Evolutionary conservation across 2,888 invertebrate genomes (phyloP).

Genomic region (Agonopterix subpropinquella): DNA sequence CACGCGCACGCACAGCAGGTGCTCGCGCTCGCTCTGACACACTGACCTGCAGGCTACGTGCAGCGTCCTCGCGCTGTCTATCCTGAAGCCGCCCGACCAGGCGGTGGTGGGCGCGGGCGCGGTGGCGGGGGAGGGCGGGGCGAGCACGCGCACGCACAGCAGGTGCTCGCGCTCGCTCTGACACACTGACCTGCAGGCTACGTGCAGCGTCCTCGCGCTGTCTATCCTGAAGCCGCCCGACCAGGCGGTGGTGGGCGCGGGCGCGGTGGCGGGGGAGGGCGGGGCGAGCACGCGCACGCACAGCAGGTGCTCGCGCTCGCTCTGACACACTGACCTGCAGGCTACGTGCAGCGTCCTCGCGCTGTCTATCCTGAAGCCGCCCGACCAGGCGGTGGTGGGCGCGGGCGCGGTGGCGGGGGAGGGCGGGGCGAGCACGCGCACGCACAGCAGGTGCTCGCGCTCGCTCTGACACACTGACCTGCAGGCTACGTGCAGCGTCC

Average conservation of each 20-base stretch:
- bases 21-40: conserved; percentile 90
- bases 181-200: conserved; percentile 88
- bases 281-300: conserved; percentile 87
- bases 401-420: conserved; percentile 41
- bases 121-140: conserved; percentile 49
- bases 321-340: conserved; percentile 88
- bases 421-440: conserved; percentile 80
- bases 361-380: conserved; percentile 75
- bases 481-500: conserved; percentile 84
- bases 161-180: conserved; percentile 91
- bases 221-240: conserved; percentile 78
- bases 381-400: conserved; percentile 89
- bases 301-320: conserved; percentile 91
- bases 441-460: conserved; percentile 91
- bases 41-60: conserved; percentile 88
- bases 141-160: conserved; percentile 88
- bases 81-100: conserved; percentile 76
- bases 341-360: conserved; percentile 82
- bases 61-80: conserved; percentile 89
- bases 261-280: conserved; percentile 26
- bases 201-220: conserved; percentile 80
- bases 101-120: conserved; percentile 81
- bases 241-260: conserved; percentile 87
- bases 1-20: conserved; percentile 89
- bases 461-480: conserved; percentile 90